Evolutionary conservation across 37 sponge, comb jelly and placozoan genomes (phyloP).

Genomic region (Ianthella basta): DNA sequence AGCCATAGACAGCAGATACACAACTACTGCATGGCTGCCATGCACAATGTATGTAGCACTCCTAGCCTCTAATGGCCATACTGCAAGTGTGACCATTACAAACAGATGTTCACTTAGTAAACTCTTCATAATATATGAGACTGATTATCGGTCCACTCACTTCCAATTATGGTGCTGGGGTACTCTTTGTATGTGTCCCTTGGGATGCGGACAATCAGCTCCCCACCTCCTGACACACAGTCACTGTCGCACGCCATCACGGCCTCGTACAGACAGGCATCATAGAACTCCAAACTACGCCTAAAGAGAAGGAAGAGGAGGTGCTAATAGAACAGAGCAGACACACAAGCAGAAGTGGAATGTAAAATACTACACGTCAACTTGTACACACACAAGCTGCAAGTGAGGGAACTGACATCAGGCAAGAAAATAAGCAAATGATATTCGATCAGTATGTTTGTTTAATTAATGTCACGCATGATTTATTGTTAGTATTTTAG

Average conservation of each 20-base stretch:
- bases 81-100: too few relatives aligned
- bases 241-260: slow-evolving; percentile 77
- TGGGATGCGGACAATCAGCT: slow-evolving; percentile 76
- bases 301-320: slow-evolving; percentile 19
- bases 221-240: slow-evolving; percentile 58
- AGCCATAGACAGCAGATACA: slow-evolving; percentile 21
- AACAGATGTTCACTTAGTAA: too few relatives aligned
- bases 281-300: slow-evolving; percentile 79
- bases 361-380: too few relatives aligned
- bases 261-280: slow-evolving; percentile 52
- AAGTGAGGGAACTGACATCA: too few relatives aligned
- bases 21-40: neutral
- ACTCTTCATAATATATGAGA: too few relatives aligned
- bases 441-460: neutral
- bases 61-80: neutral
- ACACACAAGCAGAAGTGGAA: too few relatives aligned
- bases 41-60: neutral
- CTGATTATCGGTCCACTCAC: too few relatives aligned
- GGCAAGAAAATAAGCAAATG: neutral
- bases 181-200: slow-evolving; percentile 34
- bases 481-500: too few relatives aligned
- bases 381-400: neutral
- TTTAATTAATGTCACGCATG: too few relatives aligned
- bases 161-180: slow-evolving; percentile 19
- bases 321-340: neutral